These are phyloP conservation scores for Xestobium rufovillosum DNA, from an alignment of 2,888 invertebrate genomes.

Conservation along the genomic window DNA sequence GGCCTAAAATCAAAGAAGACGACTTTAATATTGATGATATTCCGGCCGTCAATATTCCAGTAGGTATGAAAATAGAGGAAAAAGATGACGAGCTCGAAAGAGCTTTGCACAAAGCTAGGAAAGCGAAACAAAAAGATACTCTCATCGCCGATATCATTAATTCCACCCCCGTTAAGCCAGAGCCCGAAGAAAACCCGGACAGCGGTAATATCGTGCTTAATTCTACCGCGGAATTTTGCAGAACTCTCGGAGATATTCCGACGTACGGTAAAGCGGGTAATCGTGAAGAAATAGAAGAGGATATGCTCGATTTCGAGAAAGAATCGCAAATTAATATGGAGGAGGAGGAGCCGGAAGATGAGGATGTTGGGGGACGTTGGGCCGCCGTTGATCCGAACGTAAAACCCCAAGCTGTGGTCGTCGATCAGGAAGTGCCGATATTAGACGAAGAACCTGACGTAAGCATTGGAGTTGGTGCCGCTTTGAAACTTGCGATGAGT, in stretches of 20 bases:
- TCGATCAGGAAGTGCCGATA: slow-evolving; percentile 55
- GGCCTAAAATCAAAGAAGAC: slow-evolving; percentile 30
- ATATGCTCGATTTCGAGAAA: slow-evolving; percentile 30
- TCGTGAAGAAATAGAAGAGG: slow-evolving; percentile 66
- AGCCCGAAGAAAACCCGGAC: slow-evolving; percentile 33
- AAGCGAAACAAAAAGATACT: slow-evolving; percentile 48
- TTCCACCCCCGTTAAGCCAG: slow-evolving; percentile 37
- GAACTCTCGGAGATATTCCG: slow-evolving; percentile 88
- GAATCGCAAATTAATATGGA: slow-evolving; percentile 22
- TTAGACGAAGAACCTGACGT: slow-evolving; percentile 90
- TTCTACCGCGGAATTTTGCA: slow-evolving; percentile 94
- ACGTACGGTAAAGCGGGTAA: slow-evolving; percentile 90
- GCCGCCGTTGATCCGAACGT: slow-evolving; percentile 45
- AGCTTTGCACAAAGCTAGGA: slow-evolving; percentile 51
- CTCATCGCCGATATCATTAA: slow-evolving; percentile 32
- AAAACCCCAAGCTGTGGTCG: slow-evolving; percentile 42
- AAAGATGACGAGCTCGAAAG: slow-evolving; percentile 48
- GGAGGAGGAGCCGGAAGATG: slow-evolving; percentile 30
- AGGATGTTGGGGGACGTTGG: slow-evolving; percentile 45
- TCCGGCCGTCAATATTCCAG: slow-evolving; percentile 37
- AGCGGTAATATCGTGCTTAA: slow-evolving; percentile 69
- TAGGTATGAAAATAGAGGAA: slow-evolving; percentile 52
- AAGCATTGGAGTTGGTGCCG: slow-evolving; percentile 86
- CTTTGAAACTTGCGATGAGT: slow-evolving; percentile 81
- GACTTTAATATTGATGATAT: slow-evolving; percentile 56